phyloP scores from a whole-genome alignment of 2,113 vertebrate species.

The Ammospiza caudacuta region DNA sequence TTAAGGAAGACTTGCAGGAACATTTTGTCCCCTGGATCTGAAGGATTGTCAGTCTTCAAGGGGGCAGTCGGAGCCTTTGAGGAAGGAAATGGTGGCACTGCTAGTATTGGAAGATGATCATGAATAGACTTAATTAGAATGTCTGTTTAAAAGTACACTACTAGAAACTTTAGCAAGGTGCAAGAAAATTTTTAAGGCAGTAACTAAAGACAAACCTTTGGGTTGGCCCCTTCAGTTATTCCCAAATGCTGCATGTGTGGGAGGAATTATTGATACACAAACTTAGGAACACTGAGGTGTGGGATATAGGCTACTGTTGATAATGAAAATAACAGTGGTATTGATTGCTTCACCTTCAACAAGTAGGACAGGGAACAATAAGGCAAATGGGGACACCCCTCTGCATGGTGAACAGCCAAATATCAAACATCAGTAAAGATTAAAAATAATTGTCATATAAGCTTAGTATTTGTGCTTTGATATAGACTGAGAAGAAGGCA shows the following conservation, averaged over 20 bases:
- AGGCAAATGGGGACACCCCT: constrained; percentile 28
- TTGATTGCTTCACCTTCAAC: constrained; percentile 19
- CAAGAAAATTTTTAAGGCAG: neutral
- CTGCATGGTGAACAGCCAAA: neutral
- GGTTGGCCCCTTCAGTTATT: constrained; percentile 9
- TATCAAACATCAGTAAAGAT: constrained; percentile 11
- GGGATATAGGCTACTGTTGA: constrained; percentile 37
- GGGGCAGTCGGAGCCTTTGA: neutral
- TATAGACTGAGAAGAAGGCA: constrained; percentile 29
- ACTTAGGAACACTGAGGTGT: constrained; percentile 3
- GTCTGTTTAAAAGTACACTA: neutral
- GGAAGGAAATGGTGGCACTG: neutral
- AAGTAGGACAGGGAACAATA: constrained; percentile 42
- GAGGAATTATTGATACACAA: constrained; percentile 52
- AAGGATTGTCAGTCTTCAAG: neutral
- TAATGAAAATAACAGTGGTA: neutral
- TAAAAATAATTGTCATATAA: constrained; percentile 29
- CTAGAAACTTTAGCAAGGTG: neutral
- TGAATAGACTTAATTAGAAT: neutral
- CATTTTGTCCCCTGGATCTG: neutral
- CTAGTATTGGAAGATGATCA: neutral
- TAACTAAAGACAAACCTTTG: constrained; percentile 8
- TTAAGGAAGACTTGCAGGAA: neutral
- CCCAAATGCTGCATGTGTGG: neutral
- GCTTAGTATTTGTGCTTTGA: constrained; percentile 36